Conservation (phyloP, 2,113 vertebrate genomes). For the Cyphomyrus plagiostoma region DNA sequence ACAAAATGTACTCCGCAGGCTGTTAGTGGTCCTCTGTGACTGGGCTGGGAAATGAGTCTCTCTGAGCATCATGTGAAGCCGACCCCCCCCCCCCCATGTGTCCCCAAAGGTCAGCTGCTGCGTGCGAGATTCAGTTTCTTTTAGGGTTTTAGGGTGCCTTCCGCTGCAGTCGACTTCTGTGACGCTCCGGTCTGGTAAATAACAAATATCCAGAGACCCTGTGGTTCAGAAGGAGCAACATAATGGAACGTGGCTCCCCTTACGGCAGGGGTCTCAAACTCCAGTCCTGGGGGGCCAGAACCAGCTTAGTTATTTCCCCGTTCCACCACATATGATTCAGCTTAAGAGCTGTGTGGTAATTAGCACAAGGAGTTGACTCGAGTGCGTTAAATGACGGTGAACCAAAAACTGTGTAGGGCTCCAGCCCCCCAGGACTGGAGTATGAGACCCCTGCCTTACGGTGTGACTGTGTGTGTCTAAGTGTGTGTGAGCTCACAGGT, state of each 20-base stretch:
- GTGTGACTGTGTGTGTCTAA: conserved; percentile 9
- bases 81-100: not conserved
- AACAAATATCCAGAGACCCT: not conserved
- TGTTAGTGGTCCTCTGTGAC: conserved; percentile 60
- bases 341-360: too few species aligned
- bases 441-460: not conserved
- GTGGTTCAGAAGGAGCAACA: not conserved
- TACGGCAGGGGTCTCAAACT: not conserved
- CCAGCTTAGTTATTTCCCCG: too few species aligned
- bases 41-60: conserved; percentile 59
- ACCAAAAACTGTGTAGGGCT: too few species aligned
- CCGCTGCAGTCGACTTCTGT: not conserved
- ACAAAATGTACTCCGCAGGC: conserved; percentile 64
- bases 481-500: not conserved
- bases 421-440: too few species aligned
- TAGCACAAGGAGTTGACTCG: too few species aligned
- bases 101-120: not conserved
- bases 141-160: not conserved
- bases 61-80: conserved; percentile 38
- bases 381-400: too few species aligned
- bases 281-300: too few species aligned
- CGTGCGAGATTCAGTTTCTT: not conserved
- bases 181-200: not conserved
- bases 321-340: too few species aligned
- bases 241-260: not conserved